phyloP scores from a whole-genome alignment of 2,888 invertebrate species.

The Glaucopsyche alexis region DNA sequence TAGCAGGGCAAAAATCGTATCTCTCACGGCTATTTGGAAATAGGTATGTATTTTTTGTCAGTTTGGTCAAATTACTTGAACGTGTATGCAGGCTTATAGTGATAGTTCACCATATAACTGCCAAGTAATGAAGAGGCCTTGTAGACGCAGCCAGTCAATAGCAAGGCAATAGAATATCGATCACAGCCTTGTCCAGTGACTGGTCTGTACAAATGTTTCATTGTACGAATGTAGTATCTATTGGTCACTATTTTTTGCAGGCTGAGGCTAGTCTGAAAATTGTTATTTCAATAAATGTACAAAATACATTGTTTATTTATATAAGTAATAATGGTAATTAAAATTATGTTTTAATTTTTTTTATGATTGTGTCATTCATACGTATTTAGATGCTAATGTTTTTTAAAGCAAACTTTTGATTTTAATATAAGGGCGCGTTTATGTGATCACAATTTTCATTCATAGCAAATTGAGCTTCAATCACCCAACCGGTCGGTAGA shows the following conservation, averaged over 20 bases:
- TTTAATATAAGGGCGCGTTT: no score
- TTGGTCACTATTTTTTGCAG: neutral
- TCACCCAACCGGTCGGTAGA: no score
- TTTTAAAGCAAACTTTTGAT: neutral
- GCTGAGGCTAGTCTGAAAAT: neutral
- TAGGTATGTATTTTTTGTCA: no score
- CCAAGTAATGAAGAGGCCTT: slow-evolving; percentile 8
- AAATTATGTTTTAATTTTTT: neutral
- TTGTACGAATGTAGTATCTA: neutral
- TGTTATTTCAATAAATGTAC: neutral
- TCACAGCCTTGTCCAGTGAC: neutral
- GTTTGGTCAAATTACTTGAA: slow-evolving; percentile 1
- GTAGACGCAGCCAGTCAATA: neutral
- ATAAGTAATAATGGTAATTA: neutral
- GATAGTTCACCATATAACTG: neutral
- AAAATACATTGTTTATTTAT: neutral
- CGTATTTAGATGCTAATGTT: neutral
- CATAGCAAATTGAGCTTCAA: no score
- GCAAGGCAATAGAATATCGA: neutral
- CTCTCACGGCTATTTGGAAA: no score
- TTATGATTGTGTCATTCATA: neutral
- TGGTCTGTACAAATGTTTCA: slow-evolving; percentile 3
- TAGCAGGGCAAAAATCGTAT: neutral
- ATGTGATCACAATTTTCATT: no score
- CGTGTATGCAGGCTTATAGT: neutral